Base-by-base conservation (phyloP, 2,888 invertebrate genomes). In the Trilocha varians region DNA sequence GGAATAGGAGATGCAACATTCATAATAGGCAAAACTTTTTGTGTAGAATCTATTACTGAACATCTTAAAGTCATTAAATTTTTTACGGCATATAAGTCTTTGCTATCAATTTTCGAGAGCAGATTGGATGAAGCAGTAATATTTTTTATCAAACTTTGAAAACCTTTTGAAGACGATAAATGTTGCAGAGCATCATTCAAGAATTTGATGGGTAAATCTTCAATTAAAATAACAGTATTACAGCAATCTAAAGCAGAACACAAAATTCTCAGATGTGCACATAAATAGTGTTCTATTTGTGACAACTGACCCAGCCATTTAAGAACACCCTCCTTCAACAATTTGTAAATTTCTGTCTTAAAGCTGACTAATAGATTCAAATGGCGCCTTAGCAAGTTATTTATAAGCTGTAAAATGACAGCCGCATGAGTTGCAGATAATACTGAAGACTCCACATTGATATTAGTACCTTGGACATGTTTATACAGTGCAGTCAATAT, bases 341-440 rank as follows among this genome's bases (percentile, higher is more conserved):
- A 55, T 1, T 78, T 75, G 57, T 78, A 80, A 39, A 80, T 62
- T 53, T 82, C 76, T 11, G 61, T 52, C 42, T 79, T 79, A 42
- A 66, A 68, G 32, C 44, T 59, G 37, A 74, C 64, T 42, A 70
- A 51, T 35, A 67, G 58, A 13, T 61, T 48, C 11, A 53, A 42
- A 16, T 58, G 62, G 48, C 61, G 67, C 16, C 59, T 59, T 6
- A 84, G 50, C 25, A 82, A 49, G 39, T 65, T 70, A 42, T 76
- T 74, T 2, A 88, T 51, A 37, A 87, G 66, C 53, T 83, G 86
- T n/a, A 88, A 52, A 1, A 90, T 63, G 1, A 88, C 87, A 33
- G 89, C 78, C 16, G 87, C 87, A 68, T 91, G 90, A 16, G 87
- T 88, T 51, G 87, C 87, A 38, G 88, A 83, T 37, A 87, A 68